Conservation (phyloP, 2,113 vertebrate species). For the Anser brachyrhynchus region DNA sequence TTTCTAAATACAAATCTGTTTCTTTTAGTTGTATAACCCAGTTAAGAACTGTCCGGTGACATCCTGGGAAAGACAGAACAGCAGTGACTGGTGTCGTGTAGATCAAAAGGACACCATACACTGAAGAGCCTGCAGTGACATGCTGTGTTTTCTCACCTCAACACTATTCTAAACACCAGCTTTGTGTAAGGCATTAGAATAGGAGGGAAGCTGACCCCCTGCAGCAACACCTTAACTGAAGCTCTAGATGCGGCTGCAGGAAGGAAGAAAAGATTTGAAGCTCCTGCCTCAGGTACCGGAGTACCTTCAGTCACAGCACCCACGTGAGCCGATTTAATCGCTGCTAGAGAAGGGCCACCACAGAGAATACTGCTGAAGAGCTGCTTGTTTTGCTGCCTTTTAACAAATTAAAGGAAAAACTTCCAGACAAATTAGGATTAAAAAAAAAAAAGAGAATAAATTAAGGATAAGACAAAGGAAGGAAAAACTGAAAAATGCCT, state of each 20-base stretch:
- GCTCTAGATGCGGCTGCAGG: background rate
- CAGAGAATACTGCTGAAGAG: background rate
- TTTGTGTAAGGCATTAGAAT: background rate
- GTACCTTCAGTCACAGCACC: background rate
- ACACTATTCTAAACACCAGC: background rate
- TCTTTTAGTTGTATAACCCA: background rate
- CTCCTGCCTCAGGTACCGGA: background rate
- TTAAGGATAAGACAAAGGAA: background rate
- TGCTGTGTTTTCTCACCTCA: background rate
- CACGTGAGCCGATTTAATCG: background rate
- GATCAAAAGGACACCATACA: background rate
- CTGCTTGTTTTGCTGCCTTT: background rate
- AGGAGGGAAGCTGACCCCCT: background rate
- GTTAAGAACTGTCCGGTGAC: background rate
- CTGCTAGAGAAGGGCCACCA: background rate
- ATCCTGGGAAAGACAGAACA: background rate
- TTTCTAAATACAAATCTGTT: background rate
- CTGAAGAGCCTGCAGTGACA: background rate
- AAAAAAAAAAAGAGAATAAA: background rate
- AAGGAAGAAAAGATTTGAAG: background rate
- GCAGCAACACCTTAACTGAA: background rate
- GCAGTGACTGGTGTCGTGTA: background rate
- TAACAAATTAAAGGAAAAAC: background rate
- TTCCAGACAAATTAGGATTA: background rate
- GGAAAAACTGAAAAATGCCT: background rate